Base-by-base conservation (phyloP, 2,888 invertebrate genomes). In the Cepaea hortensis region DNA sequence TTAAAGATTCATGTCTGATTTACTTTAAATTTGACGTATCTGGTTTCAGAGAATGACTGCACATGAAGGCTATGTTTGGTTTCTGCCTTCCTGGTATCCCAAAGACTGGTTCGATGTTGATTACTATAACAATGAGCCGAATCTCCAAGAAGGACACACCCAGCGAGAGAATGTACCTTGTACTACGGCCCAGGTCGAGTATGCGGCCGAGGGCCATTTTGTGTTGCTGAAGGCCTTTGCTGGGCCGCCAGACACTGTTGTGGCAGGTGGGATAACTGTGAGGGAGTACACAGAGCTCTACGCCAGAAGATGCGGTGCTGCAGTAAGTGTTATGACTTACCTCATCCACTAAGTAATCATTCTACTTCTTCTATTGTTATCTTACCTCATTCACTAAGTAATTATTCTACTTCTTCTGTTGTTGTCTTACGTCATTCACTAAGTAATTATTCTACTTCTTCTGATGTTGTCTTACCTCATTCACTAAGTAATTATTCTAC, bases 51-150 rank as follows among this genome's bases (percentile, higher is more conserved):
- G 91, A 80, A 95, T 95, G 95, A 95, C 95, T 61, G 92, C 93
- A 5, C 89, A 91, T 50, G 94, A 96, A 90, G 97, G 97, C 72
- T 97, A 97, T 94, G 97, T 97, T 3, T 98, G 98, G 98, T 97
- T 98, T 93, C 95, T 98, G 86, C 97, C 98, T 0, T 95, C 96
- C 68, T 96, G 97, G 96, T 94, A 93, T 85, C 89, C 93, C 0
- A 87, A 89, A 7, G 91, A 95, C 89, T 96, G 96, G 96, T 96
- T 95, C 92, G 95, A 96, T 90, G 96, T 96, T 0, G 95, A 96
- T 88, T 94, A 93, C 84, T 92, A 93, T 88, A 94, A 94, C 89
- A 90, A 90, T 23, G 89, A 86, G 18, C 90, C 91, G 61, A 88
- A 87, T 84, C 88, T 85, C 15, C 90, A 89, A 88, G 92, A 82